A percentile compares a stretch with the other conserved stretches of the same genome.
Evolutionary conservation across 2,888 invertebrate species (phyloP).

Genomic region (Autographa gamma): DNA sequence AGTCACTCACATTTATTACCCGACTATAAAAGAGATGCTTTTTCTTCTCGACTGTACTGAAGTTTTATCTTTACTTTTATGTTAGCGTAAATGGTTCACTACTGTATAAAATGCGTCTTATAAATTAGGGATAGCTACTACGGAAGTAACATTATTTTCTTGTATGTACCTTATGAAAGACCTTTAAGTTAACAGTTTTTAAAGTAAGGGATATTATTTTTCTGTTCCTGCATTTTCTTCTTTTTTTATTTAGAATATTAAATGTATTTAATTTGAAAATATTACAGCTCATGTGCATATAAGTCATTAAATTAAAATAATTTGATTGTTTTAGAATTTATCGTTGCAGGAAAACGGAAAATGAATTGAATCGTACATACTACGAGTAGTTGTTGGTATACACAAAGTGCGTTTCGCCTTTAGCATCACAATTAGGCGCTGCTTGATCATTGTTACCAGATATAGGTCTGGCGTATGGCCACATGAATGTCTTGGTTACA

Average conservation of each 20-base stretch:
- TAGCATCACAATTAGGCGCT: conserved; percentile 28
- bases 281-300: background rate
- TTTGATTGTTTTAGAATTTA: conserved; percentile 7
- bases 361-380: conserved; percentile 28
- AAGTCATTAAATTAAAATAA: conserved; percentile 21
- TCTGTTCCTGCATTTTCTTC: too few relatives aligned
- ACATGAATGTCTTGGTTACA: conserved; percentile 7
- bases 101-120: background rate
- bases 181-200: too few relatives aligned
- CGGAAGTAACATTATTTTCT: background rate
- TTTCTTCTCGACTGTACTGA: background rate
- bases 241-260: too few relatives aligned
- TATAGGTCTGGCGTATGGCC: conserved; percentile 24
- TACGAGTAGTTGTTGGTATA: conserved; percentile 7
- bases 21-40: background rate
- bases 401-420: conserved; percentile 4
- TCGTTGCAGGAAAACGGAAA: conserved; percentile 39
- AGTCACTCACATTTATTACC: conserved; percentile 2
- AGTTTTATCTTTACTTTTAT: conserved; percentile 2
- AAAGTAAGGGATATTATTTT: too few relatives aligned
- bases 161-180: too few relatives aligned
- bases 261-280: too few relatives aligned
- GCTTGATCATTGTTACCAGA: conserved; percentile 24
- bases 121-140: background rate
- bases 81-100: background rate